Evolutionary conservation across 1,140 invertebrate genomes (phyloP), one percentile per base, ranked within the genome.

Genomic region (Nasonia giraulti): DNA sequence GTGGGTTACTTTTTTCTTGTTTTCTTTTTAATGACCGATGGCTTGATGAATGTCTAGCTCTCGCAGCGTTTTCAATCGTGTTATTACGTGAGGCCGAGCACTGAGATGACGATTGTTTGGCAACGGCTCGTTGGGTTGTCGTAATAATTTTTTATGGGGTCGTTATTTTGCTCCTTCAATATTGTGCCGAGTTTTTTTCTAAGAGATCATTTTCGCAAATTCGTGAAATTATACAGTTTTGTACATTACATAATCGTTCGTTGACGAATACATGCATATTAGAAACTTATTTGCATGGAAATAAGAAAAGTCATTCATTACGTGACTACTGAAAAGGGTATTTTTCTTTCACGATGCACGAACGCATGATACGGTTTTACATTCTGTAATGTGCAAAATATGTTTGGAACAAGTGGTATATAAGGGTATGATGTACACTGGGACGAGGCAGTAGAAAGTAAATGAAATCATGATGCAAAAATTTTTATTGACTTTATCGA

Each of bases 11-110:
- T n/a, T n/a, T 62, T 62, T 62, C n/a, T 14, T 55, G 17, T 0
- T 55, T 62, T 62, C n/a, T 3, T 47, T 44, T 14, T 12, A 68
- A 81, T 50, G 66, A 62, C 79, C 37, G 79, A 81, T 81, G 1
- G 33, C 31, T 68, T 73, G 79, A 81, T 81, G 66, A 81, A 81
- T 68, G 68, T 44, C 37, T 40, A 4, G 23, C 47, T 81, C 11
- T n/a, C 78, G 62, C 23, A 27, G 44, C 27, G 31, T 81, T 73
- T 81, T 81, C 47, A 81, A 71, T 81, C 79, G 68, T 81, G 40
- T 33, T 37, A 69, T 44, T 80, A 69, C 33, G 78, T 69, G 62
- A 69, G 55, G 2, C 31, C 17, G 17, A 62, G 20, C 20, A 62
- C n/a, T 62, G 55, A 62, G 55, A 62, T 62, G 55, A 62, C 55